Base-by-base conservation (phyloP, 2,797 vertebrate species). In the Phalanger gymnotis region DNA sequence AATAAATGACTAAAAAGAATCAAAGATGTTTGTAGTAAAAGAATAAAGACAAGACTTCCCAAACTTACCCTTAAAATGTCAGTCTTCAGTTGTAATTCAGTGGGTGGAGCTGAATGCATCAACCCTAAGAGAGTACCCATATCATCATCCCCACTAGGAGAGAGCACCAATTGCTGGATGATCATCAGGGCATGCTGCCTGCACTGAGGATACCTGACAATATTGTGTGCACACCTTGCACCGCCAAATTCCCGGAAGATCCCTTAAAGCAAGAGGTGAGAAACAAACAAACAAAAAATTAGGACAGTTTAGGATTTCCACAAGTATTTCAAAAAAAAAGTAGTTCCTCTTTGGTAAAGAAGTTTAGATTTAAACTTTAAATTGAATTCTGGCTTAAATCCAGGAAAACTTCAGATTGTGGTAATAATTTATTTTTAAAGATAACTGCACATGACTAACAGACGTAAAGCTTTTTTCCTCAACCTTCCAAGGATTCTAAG, bases 191-290 rank as follows among this genome's bases (percentile, higher is more conserved):
- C 99, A 0, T 99, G 99, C 96, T 99, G 99, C 6, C 99, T 99
- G 95, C 99, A 99, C 97, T 99, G 99, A 0, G 99, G 99, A 95
- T 99, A 99, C 98, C 99, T 99, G n/a, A 99, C 99, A 3, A 99
- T 99, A 98, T 99, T 99, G 98, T 99, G 99, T 0, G 99, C 99
- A 0, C 99, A 99, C 2, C 99, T 99, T 0, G 99, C 99, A 0
- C 99, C 99, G 0, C 99, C 99, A 94, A 99, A 99, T 98, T 99
- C 99, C 93, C 99, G 99, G 98, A 99, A 99, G 96, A 99, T 99
- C 94, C 99, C 99, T 99, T 55, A 54, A 73, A 54, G 56, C 9
- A 90, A 0, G 0, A 3, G 66, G 2, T 90, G 4, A 27, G 90
- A 54, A 91, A 89, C 55, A 28, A 25, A 66, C 6, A 97, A n/a